These are phyloP conservation scores for Artemia sinica DNA, from an alignment of 2,888 invertebrate genomes.

Conservation along the genomic window DNA sequence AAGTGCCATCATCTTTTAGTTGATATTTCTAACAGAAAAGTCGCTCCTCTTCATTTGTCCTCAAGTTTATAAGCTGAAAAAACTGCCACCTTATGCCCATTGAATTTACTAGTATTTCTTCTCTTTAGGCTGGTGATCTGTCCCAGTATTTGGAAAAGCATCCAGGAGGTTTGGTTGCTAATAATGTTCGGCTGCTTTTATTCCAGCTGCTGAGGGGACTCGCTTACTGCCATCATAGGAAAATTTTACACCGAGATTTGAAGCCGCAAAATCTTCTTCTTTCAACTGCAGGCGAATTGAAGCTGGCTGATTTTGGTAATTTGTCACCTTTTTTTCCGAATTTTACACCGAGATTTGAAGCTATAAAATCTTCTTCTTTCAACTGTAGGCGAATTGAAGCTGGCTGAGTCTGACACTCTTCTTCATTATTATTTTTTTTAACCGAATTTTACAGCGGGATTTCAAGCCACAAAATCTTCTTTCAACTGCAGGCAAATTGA, in stretches of 20 bases:
- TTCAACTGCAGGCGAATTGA: constrained; percentile 88
- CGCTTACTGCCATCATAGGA: constrained; percentile 84
- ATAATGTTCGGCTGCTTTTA: constrained; percentile 79
- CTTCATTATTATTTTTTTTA: no score
- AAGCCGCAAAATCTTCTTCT: constrained; percentile 97
- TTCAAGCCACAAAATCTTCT: constrained; percentile 97
- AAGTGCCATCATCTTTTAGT: no score
- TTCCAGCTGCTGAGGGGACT: constrained; percentile 92
- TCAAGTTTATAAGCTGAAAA: background rate
- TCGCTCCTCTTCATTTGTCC: no score
- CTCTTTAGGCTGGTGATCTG: constrained; percentile 76
- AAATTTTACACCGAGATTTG: constrained; percentile 89
- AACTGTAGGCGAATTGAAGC: constrained; percentile 86
- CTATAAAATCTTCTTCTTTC: constrained; percentile 96
- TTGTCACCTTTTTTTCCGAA: constrained; percentile 31
- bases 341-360: constrained; percentile 90
- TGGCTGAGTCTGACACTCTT: constrained; percentile 67
- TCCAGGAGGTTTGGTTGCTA: constrained; percentile 77
- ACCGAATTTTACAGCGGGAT: constrained; percentile 71
- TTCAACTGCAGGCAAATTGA: constrained; percentile 88
- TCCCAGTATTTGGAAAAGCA: constrained; percentile 97
- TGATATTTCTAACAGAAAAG: no score
- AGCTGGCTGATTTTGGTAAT: constrained; percentile 79
- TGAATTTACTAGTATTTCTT: constrained; percentile 21
- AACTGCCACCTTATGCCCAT: background rate